These are phyloP conservation scores for Ceriagrion tenellum DNA, from an alignment of 2,888 invertebrate genomes.

Conservation along the genomic window DNA sequence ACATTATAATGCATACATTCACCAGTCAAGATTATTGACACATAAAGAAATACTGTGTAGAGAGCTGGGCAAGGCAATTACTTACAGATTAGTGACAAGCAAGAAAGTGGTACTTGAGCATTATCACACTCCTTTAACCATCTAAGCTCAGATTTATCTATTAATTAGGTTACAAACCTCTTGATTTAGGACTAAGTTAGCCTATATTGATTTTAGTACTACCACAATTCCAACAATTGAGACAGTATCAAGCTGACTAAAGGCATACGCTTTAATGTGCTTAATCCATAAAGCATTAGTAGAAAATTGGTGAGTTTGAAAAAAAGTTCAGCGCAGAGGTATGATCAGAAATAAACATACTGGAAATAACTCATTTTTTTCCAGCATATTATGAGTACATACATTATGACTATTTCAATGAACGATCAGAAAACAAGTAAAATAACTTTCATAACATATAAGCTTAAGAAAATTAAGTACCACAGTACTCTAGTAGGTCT, in stretches of 20 bases:
- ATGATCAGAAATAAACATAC: background rate
- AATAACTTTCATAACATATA: background rate
- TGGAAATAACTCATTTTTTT: background rate
- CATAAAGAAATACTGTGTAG: background rate
- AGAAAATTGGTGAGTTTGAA: background rate
- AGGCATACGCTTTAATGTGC: background rate
- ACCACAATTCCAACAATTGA: background rate
- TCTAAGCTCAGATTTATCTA: background rate
- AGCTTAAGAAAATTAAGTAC: background rate
- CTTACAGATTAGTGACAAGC: background rate
- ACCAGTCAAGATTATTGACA: conserved; percentile 1
- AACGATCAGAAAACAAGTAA: background rate
- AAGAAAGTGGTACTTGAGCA: background rate
- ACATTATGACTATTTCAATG: background rate
- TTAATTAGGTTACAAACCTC: background rate
- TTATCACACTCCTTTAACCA: background rate
- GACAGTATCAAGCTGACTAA: background rate
- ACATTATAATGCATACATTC: background rate
- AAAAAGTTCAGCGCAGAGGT: background rate
- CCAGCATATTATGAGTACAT: background rate
- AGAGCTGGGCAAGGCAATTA: background rate
- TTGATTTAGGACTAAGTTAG: background rate
- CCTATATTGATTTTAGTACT: background rate
- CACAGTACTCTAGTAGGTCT: background rate
- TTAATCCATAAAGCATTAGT: background rate